These are phyloP conservation scores for Prionailurus bengalensis DNA, from an alignment of 2,113 vertebrate species.

Conservation along the genomic window DNA sequence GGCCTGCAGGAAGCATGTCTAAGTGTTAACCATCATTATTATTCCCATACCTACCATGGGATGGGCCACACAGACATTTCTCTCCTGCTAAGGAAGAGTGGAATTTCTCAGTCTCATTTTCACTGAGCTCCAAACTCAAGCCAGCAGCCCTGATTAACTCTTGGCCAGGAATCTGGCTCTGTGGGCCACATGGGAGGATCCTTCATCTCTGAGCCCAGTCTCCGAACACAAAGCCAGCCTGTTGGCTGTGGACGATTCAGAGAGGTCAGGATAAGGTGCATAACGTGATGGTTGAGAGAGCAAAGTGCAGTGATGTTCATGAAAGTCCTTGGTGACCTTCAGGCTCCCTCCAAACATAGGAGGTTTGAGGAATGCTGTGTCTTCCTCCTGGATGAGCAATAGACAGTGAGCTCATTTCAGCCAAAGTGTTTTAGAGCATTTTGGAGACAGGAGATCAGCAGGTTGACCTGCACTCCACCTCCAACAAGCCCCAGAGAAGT, in stretches of 20 bases:
- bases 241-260: no score
- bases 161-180: neutral
- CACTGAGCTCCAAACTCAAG: neutral
- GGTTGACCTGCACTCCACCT: neutral
- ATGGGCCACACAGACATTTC: neutral
- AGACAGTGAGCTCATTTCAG: neutral
- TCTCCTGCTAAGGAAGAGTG: neutral
- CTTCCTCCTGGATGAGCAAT: neutral
- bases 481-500: neutral
- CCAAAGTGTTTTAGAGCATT: neutral
- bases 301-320: accelerated
- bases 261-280: neutral
- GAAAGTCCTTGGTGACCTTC: neutral
- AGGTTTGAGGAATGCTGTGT: neutral
- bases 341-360: accelerated
- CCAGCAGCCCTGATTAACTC: accelerated
- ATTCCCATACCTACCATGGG: no score
- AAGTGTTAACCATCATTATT: no score
- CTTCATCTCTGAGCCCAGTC: neutral
- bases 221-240: neutral
- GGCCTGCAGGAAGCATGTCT: no score
- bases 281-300: accelerated
- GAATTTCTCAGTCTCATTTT: neutral
- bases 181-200: neutral
- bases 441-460: neutral